A percentile compares a stretch with the other conserved stretches of the same genome.
phyloP scores from a whole-genome alignment of 2,113 vertebrate species.

The Myrmecobius fasciatus region DNA sequence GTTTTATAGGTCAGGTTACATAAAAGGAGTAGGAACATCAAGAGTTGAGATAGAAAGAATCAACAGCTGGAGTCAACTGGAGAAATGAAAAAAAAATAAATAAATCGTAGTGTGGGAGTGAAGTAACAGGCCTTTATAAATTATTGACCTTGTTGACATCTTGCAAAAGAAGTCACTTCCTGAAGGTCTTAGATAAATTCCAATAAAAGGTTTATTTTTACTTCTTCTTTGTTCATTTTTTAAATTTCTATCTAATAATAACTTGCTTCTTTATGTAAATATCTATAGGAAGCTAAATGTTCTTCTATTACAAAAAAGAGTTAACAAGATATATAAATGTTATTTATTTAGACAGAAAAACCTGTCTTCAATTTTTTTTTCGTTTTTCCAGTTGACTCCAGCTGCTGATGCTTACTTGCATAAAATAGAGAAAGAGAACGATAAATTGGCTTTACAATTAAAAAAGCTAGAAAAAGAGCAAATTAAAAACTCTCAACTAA shows the following conservation, averaged over 20 bases:
- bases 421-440: too few species aligned
- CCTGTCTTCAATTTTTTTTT: not conserved
- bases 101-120: not conserved
- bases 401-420: too few species aligned
- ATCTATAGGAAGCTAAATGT: not conserved
- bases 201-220: not conserved
- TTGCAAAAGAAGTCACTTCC: not conserved
- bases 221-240: not conserved
- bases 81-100: not conserved
- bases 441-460: too few species aligned
- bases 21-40: not conserved
- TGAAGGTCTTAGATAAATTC: not conserved
- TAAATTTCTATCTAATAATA: not conserved
- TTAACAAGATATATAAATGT: not conserved
- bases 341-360: not conserved
- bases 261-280: not conserved
- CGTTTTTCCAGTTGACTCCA: too few species aligned
- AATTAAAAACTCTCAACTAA: too few species aligned
- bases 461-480: too few species aligned
- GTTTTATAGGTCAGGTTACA: not conserved
- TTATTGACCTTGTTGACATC: not conserved
- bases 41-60: not conserved
- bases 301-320: not conserved
- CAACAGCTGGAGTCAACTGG: not conserved
- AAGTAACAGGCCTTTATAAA: not conserved